phyloP scores from a whole-genome alignment of 2,888 invertebrate species.

The Brachylomia viminalis region DNA sequence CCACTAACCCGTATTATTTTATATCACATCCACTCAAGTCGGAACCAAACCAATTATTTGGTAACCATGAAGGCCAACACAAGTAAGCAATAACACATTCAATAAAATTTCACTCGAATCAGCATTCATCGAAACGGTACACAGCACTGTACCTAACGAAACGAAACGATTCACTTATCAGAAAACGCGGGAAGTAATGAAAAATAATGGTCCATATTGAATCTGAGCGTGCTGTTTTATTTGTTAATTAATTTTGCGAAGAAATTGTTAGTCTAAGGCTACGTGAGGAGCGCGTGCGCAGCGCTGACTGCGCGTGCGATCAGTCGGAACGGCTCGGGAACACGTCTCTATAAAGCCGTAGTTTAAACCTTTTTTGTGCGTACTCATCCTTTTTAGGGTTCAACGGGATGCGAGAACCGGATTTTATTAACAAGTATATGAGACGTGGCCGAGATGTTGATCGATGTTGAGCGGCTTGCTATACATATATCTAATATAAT shows the following conservation, averaged over 20 bases:
- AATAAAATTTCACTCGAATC: slow-evolving; percentile 59
- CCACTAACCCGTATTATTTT: slow-evolving; percentile 28
- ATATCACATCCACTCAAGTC: slow-evolving; percentile 36
- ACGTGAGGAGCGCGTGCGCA: slow-evolving; percentile 64
- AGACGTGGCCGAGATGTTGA: slow-evolving; percentile 29
- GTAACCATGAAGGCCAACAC: slow-evolving; percentile 45
- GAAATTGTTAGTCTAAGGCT: slow-evolving; percentile 47
- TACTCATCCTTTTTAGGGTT: slow-evolving; percentile 81
- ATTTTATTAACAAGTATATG: slow-evolving; percentile 54
- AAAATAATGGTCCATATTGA: slow-evolving; percentile 32
- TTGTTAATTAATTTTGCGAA: slow-evolving; percentile 50
- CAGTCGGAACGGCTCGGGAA: slow-evolving; percentile 73
- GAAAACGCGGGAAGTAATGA: slow-evolving; percentile 30
- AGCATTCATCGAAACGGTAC: slow-evolving; percentile 3
- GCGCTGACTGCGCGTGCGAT: slow-evolving; percentile 72
- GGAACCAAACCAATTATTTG: slow-evolving; percentile 50
- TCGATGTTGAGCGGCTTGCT: slow-evolving; percentile 18
- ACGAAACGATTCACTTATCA: slow-evolving; percentile 35
- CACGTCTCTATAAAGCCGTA: slow-evolving; percentile 67
- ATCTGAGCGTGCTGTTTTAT: slow-evolving; percentile 38
- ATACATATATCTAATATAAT: no score
- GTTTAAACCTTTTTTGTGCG: slow-evolving; percentile 73
- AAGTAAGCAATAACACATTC: slow-evolving; percentile 51
- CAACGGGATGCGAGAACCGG: slow-evolving; percentile 70
- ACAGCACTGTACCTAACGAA: slow-evolving; percentile 17